A percentile compares a stretch with the other conserved stretches of the same genome.
These are phyloP conservation scores for Oreochromis tanganicae DNA, from an alignment of 2,113 vertebrate species.

Conservation along the genomic window DNA sequence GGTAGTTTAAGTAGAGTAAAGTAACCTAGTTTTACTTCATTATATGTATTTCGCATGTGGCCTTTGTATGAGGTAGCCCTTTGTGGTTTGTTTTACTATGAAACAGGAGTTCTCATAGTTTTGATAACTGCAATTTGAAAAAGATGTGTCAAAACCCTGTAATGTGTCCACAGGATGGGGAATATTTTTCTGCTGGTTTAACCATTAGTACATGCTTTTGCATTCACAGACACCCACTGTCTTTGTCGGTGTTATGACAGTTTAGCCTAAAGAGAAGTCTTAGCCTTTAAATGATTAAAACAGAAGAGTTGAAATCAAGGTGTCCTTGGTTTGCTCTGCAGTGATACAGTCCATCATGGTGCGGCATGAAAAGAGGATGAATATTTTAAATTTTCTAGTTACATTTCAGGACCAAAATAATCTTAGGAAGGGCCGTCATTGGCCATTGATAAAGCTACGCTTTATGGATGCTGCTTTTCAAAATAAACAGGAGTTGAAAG, in stretches of 20 bases:
- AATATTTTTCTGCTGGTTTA: neutral
- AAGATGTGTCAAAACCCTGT: neutral
- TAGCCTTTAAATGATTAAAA: neutral
- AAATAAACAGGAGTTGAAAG: neutral
- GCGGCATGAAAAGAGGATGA: neutral
- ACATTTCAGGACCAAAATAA: neutral
- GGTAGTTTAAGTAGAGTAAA: neutral
- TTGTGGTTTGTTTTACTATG: neutral
- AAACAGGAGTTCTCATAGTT: neutral
- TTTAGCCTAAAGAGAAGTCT: neutral
- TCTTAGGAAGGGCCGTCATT: neutral
- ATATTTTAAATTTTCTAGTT: neutral
- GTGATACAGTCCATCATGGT: neutral
- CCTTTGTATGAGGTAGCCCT: neutral
- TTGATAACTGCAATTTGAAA: fast-evolving
- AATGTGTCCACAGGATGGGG: neutral
- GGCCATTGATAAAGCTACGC: neutral
- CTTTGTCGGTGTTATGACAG: fast-evolving
- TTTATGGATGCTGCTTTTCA: neutral
- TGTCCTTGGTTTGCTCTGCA: neutral
- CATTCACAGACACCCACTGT: neutral
- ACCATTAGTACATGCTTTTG: neutral
- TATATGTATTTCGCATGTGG: neutral
- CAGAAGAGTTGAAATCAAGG: neutral
- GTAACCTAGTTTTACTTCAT: fast-evolving